Conservation (phyloP, 2,113 vertebrate genomes). For the Chloroceryle aenea region DNA sequence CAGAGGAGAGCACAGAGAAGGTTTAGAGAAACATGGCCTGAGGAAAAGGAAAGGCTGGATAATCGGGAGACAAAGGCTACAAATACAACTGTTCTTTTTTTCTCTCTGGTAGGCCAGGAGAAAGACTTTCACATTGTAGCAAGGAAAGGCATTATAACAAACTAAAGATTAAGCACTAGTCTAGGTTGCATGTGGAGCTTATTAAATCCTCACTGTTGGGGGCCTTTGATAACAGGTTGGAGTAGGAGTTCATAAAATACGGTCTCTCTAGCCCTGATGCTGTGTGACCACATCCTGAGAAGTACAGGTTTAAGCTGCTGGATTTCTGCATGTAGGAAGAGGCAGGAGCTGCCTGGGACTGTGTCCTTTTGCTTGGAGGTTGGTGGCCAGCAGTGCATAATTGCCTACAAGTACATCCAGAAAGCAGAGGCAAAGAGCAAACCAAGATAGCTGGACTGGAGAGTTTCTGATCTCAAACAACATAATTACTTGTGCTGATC, state of each 20-base stretch:
- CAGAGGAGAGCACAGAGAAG: background rate
- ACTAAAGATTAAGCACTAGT: background rate
- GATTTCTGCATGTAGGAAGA: background rate
- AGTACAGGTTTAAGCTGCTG: background rate
- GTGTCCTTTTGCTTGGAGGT: background rate
- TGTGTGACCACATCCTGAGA: background rate
- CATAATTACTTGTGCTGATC: background rate
- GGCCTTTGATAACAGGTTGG: background rate
- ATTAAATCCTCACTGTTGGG: background rate
- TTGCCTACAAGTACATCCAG: background rate
- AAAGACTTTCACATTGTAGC: background rate
- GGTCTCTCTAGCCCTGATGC: background rate
- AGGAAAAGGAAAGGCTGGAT: background rate
- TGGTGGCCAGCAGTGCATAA: background rate
- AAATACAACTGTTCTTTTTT: fast-evolving
- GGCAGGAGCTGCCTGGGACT: background rate
- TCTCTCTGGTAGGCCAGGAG: background rate
- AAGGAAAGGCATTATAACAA: background rate
- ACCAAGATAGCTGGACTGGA: background rate
- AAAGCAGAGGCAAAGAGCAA: background rate
- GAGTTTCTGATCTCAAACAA: background rate
- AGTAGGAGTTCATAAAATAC: background rate
- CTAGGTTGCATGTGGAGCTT: background rate
- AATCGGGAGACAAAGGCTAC: background rate
- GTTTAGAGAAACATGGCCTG: background rate